Conservation (phyloP, 2,888 invertebrate species). For the Lasioglossum oenotherae region DNA sequence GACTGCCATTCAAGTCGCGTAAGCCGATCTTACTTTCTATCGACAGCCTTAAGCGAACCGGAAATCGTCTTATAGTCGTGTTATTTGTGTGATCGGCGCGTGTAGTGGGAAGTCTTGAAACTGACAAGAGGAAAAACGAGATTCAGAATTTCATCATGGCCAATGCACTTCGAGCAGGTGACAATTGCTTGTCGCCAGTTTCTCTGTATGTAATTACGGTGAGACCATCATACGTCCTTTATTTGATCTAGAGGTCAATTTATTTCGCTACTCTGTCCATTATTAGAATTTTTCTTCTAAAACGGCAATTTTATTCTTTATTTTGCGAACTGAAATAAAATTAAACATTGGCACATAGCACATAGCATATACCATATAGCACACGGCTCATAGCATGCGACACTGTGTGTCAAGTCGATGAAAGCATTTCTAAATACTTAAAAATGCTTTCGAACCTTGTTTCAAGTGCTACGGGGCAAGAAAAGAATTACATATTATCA, state of each 20-base stretch:
- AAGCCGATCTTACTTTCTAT: slow-evolving; percentile 76
- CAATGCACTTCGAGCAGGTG: background rate
- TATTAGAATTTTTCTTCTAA: background rate
- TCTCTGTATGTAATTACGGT: background rate
- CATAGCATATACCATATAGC: no score
- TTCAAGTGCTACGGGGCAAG: no score
- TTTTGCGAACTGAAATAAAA: background rate
- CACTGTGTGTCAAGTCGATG: no score
- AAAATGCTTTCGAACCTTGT: no score
- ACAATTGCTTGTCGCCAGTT: background rate
- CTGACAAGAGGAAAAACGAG: slow-evolving; percentile 22
- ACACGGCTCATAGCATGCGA: no score
- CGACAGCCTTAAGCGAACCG: slow-evolving; percentile 68
- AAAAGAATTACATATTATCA: no score
- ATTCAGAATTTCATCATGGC: background rate
- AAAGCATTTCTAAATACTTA: no score
- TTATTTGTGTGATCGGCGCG: slow-evolving; percentile 32
- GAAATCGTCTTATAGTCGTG: slow-evolving; percentile 59
- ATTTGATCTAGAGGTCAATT: background rate
- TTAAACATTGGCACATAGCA: background rate
- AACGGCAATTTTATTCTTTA: background rate
- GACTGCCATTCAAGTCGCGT: slow-evolving; percentile 59
- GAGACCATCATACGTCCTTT: background rate
- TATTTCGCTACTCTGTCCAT: background rate
- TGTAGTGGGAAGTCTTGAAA: background rate